A percentile compares a stretch with the other conserved stretches of the same genome.
phyloP scores from a whole-genome alignment of 2,113 vertebrate species.

The Pipra filicauda region DNA sequence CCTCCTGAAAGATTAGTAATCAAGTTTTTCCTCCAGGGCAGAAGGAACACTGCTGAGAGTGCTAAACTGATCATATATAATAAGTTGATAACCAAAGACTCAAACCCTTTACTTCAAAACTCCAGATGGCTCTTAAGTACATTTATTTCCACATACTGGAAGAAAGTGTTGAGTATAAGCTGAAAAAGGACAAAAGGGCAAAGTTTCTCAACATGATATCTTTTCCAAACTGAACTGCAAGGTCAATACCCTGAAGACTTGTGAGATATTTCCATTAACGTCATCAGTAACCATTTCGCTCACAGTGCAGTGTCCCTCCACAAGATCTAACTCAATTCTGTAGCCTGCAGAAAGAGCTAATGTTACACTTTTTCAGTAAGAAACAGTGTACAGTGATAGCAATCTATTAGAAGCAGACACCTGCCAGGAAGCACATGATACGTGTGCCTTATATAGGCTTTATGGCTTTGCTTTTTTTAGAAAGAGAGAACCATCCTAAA shows the following conservation, averaged over 20 bases:
- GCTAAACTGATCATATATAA: background rate
- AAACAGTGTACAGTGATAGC: background rate
- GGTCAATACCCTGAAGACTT: constrained; percentile 34
- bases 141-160: background rate
- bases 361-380: background rate
- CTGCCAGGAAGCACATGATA: background rate
- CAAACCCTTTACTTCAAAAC: background rate
- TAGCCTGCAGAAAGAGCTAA: background rate
- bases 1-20: background rate
- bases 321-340: background rate
- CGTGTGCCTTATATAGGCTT: background rate
- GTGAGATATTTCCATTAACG: background rate
- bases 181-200: constrained; percentile 4
- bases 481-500: background rate
- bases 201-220: constrained; percentile 21
- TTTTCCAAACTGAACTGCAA: constrained; percentile 12
- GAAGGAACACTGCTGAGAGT: background rate
- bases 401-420: background rate
- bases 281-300: background rate
- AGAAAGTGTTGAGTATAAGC: background rate
- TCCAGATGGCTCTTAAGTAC: background rate
- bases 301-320: background rate
- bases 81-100: background rate
- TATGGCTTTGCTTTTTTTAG: background rate
- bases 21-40: background rate